Evolutionary conservation across 2,888 invertebrate genomes (phyloP), one percentile per base, ranked within the genome.

Genomic region (Thalpophila matura): DNA sequence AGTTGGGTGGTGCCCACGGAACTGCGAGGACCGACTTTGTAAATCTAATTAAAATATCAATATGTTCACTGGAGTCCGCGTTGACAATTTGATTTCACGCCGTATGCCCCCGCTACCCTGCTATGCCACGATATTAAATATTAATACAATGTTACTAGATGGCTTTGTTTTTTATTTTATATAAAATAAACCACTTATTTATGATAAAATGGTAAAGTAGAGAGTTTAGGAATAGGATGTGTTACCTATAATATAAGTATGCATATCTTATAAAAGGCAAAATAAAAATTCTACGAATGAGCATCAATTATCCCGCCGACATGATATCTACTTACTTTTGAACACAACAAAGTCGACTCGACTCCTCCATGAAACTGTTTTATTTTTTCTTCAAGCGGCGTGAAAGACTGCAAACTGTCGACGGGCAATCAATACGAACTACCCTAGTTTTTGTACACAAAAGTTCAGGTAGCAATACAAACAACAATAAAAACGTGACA

Each of bases 31-130:
- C 73, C 89, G 89, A 93, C 93, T 93, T 94, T 93, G 94, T 93
- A 92, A 94, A 95, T 95, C 95, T 95, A 95, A 95, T 95, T 95
- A 94, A 94, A 95, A 94, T 95, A 94, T 95, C 94, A 95, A 94
- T 95, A 95, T 94, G 95, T 89, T 94, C 87, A 85, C 90, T 88
- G 88, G 84, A 89, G 87, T 84, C 89, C 90, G 90, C 90, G 91
- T 89, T 90, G 90, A 94, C 92, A 92, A 94, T 94, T 94, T 87
- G 90, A 95, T 94, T 95, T 94, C 91, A 94, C 92, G 94, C 92
- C 88, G 90, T 82, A 85, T 81, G 77, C 72, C 61, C 78, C 62
- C 47, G 61, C 73, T 45, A 71, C 77, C 73, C 71, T 60, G 64
- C 58, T 42, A 62, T 42, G 77, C 53, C 43, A 53, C 47, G 57